phyloP scores from a whole-genome alignment of 2,113 vertebrate species.

The Forbesichthys agassizii region DNA sequence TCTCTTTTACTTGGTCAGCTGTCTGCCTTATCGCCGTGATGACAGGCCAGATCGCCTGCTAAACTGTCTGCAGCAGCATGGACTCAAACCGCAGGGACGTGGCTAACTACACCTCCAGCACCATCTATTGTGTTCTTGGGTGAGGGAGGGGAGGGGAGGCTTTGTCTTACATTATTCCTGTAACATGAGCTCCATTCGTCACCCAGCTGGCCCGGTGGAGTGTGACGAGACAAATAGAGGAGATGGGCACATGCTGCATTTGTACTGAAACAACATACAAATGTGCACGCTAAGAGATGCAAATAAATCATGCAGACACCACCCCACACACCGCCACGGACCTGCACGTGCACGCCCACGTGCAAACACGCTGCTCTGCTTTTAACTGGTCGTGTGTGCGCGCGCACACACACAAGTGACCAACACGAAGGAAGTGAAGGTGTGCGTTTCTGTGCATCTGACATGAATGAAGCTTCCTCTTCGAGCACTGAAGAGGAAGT shows the following conservation, averaged over 20 bases:
- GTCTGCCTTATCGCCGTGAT: constrained; percentile 40
- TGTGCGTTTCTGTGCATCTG: constrained; percentile 17
- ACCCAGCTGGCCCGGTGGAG: not conserved
- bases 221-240: not conserved
- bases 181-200: not conserved
- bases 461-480: constrained; percentile 52
- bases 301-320: not conserved
- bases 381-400: not conserved
- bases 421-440: constrained; percentile 31
- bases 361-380: too few species aligned
- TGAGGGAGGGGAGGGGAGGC: not conserved
- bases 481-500: constrained; percentile 37
- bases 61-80: constrained; percentile 2
- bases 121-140: too few species aligned
- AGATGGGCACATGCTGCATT: not conserved
- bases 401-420: not conserved
- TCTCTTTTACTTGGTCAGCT: constrained; percentile 33
- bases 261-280: not conserved
- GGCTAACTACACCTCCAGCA: not conserved
- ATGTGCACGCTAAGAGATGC: too few species aligned
- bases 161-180: not conserved
- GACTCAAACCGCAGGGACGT: not conserved
- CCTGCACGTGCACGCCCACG: too few species aligned
- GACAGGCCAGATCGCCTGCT: constrained; percentile 35
- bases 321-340: too few species aligned